phyloP scores from a whole-genome alignment of 2,797 vertebrate species.

The Pseudotriccus pelzelni region DNA sequence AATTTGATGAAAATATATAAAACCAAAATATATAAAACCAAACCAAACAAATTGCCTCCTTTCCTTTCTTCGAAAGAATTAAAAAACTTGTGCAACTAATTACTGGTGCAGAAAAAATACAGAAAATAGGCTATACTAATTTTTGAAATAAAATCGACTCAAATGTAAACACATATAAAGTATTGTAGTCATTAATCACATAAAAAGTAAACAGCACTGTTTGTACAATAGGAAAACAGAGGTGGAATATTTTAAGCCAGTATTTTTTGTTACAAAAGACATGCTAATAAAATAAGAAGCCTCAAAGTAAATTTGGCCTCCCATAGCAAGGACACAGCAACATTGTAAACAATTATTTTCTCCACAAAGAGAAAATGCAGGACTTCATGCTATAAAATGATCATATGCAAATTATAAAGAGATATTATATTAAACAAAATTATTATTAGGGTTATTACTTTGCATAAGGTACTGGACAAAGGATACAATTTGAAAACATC shows the following conservation, averaged over 20 bases:
- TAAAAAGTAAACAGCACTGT: not conserved
- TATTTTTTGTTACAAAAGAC: not conserved
- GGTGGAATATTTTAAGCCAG: not conserved
- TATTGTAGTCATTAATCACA: not conserved
- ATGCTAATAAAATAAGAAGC: not conserved
- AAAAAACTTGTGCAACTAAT: not conserved
- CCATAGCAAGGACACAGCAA: not conserved
- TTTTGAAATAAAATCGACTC: not conserved
- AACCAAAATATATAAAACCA: not conserved
- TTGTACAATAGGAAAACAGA: not conserved
- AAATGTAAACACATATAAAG: not conserved
- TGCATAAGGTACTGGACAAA: not conserved
- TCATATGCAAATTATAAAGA: not conserved
- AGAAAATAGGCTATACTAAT: not conserved
- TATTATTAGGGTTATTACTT: not conserved
- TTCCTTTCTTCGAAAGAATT: not conserved
- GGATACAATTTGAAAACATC: not conserved
- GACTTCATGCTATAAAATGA: not conserved
- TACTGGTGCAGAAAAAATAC: not conserved
- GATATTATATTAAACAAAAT: not conserved
- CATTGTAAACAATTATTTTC: not conserved
- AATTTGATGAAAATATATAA: not conserved
- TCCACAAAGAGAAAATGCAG: not conserved
- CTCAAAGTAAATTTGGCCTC: not conserved
- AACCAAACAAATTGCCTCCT: not conserved